Conservation (phyloP, 2,797 vertebrate species). For the Natrix natrix region DNA sequence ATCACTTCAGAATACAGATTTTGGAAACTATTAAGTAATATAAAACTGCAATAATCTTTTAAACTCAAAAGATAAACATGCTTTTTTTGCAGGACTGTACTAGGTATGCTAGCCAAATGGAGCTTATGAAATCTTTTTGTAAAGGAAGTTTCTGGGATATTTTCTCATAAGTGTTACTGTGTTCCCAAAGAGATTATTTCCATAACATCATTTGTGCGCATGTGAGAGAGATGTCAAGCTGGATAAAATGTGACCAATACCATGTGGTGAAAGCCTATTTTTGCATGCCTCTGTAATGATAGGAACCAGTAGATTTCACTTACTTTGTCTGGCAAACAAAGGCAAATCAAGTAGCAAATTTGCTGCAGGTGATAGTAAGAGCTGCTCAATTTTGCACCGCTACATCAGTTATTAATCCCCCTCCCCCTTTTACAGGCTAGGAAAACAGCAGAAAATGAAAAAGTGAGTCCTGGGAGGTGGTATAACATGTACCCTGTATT, state of each 20-base stretch:
- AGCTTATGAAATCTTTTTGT: neutral
- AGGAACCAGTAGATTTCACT: neutral
- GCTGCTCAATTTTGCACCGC: neutral
- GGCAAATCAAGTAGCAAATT: neutral
- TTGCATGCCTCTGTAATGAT: neutral
- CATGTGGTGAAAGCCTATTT: neutral
- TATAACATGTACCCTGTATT: no score
- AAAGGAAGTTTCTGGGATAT: neutral
- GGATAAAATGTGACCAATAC: neutral
- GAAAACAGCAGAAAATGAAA: neutral
- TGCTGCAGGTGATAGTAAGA: neutral
- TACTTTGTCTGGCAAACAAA: neutral
- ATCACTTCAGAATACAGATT: neutral
- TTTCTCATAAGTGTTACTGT: neutral
- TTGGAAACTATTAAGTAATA: neutral
- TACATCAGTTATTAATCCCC: neutral
- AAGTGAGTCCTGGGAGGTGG: neutral
- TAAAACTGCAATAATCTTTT: slow-evolving; percentile 1
- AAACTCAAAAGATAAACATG: slow-evolving; percentile 5
- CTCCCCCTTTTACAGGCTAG: neutral
- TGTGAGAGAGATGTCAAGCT: neutral
- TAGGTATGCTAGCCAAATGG: neutral
- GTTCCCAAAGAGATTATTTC: neutral
- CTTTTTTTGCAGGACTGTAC: neutral
- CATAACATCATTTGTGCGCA: neutral